Evolutionary conservation across 2,888 invertebrate genomes (phyloP), one percentile per base, ranked within the genome.

Genomic region (Oxyteleia sp.): DNA sequence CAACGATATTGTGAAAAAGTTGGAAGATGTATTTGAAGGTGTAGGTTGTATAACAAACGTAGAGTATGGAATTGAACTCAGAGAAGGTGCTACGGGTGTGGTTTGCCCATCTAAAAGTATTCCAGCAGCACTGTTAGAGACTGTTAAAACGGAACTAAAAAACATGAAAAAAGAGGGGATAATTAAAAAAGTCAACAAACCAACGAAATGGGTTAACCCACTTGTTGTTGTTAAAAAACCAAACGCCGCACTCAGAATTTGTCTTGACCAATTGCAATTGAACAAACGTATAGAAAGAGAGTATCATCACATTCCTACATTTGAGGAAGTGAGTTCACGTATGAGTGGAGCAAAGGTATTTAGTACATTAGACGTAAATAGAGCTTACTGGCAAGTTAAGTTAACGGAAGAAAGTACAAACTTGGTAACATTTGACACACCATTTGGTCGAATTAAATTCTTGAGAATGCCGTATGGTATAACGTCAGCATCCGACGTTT

Each of bases 241-340:
- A 38, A 13, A 84, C 64, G 66, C 53, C 11, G 10, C 41, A 1
- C n/a, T 91, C 10, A 53, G 89, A 15, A 66, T 90, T n/a, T 90
- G 90, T 66, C 10, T 90, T 15, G 89, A 90, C 78, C 87, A 89
- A n/a, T 79, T 78, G 43, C 55, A 89, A 59, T 55, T 90, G 64
- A 91, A 91, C 72, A 57, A 75, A 11, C 71, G 51, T 10, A 87
- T 90, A 11, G 57, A 86, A 69, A 47, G 86, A 64, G 81, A 85
- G 16, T 71, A 87, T 61, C 86, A 69, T 81, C 82, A 79, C 38
- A 83, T 90, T n/a, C 87, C 89, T 1, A 86, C 86, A 3, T 84
- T 88, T 15, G 88, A 90, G 8, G 87, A 90, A 80, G 71, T 90
- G 5, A 72, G 85, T 47, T 57, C 79, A 11, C 76, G 89, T 78